Conservation (phyloP, 2,797 vertebrate species). For the Ptychadena robeensis region DNA sequence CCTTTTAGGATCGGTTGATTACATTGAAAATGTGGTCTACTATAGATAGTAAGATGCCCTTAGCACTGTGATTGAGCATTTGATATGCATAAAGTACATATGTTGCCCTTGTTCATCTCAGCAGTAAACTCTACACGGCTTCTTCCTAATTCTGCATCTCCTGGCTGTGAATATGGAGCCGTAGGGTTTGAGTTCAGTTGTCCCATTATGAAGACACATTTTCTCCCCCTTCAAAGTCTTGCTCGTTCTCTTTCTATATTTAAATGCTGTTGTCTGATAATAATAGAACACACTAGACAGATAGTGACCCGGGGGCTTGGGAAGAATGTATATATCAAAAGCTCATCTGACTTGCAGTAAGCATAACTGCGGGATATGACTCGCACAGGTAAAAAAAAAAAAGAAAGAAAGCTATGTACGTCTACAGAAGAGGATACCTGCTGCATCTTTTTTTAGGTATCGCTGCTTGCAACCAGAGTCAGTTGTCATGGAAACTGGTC, state of each 20-base stretch:
- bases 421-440: slow-evolving; percentile 37
- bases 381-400: slow-evolving; percentile 33
- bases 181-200: background rate
- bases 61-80: background rate
- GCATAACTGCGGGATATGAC: slow-evolving; percentile 39
- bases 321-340: slow-evolving; percentile 34
- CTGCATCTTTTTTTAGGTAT: slow-evolving; percentile 45
- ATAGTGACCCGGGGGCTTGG: slow-evolving; percentile 16
- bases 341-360: slow-evolving; percentile 7
- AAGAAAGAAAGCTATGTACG: background rate
- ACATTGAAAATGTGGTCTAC: too few species aligned
- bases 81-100: too few species aligned
- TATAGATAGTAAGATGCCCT: too few species aligned
- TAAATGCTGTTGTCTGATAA: slow-evolving; percentile 29
- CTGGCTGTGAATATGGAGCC: background rate
- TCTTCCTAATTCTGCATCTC: background rate
- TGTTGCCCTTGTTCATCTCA: background rate
- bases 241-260: slow-evolving; percentile 22
- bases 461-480: slow-evolving; percentile 24
- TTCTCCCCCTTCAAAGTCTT: background rate
- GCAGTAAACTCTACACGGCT: background rate
- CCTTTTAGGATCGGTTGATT: too few species aligned
- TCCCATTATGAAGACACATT: background rate
- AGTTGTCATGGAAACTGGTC: slow-evolving; percentile 54
- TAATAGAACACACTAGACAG: slow-evolving; percentile 34